Conservation (phyloP, 2,797 vertebrate species). For the Xerus rutilus region DNA sequence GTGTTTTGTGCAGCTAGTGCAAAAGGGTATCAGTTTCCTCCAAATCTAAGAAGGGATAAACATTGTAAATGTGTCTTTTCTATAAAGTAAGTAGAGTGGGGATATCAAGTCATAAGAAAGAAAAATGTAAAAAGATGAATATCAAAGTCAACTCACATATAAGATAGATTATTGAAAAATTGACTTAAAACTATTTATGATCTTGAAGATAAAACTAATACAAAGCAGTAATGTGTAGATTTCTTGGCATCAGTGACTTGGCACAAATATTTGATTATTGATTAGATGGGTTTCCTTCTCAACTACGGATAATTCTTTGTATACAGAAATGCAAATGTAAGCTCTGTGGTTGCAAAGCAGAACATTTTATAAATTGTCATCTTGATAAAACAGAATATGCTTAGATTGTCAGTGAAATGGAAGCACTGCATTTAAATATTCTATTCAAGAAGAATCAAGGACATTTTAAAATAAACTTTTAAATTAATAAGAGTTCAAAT, state of each 20-base stretch:
- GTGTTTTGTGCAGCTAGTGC: neutral
- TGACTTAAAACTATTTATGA: neutral
- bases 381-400: neutral
- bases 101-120: neutral
- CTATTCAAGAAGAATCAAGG: neutral
- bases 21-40: neutral
- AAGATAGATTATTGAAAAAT: neutral
- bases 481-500: neutral
- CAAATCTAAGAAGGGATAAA: neutral
- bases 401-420: neutral
- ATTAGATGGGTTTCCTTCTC: neutral
- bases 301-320: neutral
- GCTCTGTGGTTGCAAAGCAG: neutral
- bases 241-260: neutral
- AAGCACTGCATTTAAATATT: neutral
- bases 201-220: neutral
- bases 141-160: neutral
- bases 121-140: neutral
- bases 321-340: neutral
- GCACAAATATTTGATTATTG: neutral
- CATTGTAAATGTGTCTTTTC: neutral
- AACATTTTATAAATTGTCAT: neutral
- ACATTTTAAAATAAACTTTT: neutral
- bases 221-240: neutral
- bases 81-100: neutral